Base-by-base conservation (phyloP, 53 echinoderm and acorn worm species). In the Luidia sarsii region DNA sequence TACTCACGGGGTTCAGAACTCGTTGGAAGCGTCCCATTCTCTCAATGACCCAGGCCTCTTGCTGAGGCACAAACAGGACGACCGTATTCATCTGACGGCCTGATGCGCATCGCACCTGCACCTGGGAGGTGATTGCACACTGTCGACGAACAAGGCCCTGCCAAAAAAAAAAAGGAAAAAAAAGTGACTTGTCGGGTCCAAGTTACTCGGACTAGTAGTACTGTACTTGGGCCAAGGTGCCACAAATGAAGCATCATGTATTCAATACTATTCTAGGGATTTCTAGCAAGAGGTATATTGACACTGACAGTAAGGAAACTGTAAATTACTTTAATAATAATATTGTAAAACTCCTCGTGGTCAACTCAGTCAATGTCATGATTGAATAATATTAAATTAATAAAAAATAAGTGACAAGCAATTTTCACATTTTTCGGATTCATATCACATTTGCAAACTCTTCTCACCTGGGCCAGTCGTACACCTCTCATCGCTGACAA, bases 21-120 rank as follows among this genome's bases (percentile, higher is more conserved):
- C 83, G 88, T 83, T 96, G 36, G 57, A 96, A 96, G 72, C 30
- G 72, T 18, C 95, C 96, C 96, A 96, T 96, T 67, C 96, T 63
- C 60, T 96, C 96, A 31, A 96, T 89, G 18, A 96, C 94, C 96
- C 96, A 96, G 33, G 96, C 96, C 54, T 96, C 96, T 70, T 96
- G 93, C 62, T 96, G 93, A 18, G 93, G 93, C 8, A 93, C 93
- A 80, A 92, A 93, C 49, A 89, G 57, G 21, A 93, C 59, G 23
- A 93, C 86, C n/a, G 93, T 93, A 70, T 93, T 93, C 63, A 89
- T 59, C 33, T 73, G 71, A 29, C 75, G 61, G 30, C 61, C 75
- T 32, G 75, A 61, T 8, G 19, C 5, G 20, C 45, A 60, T 10
- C 75, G 59, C 19, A 45, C 75, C 29, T 75, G 75, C 29, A 75